Evolutionary conservation across 2,888 invertebrate genomes (phyloP), one percentile per base, ranked within the genome.

Genomic region (Acrobasis suavella): DNA sequence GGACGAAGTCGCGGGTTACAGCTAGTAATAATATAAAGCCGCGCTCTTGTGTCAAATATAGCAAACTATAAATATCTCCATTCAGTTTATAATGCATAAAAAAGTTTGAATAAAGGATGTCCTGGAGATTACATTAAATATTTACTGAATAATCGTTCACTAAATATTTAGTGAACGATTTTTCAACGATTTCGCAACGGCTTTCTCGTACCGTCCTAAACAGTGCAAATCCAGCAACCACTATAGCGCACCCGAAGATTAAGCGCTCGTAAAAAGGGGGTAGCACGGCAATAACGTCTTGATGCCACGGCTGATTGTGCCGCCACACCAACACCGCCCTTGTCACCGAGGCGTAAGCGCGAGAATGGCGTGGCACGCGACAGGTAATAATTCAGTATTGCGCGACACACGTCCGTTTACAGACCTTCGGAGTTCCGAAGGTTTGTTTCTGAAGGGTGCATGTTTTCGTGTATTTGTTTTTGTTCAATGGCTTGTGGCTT

Each of bases 181-280:
- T 32, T 32, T 7, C 32, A 46, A 46, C 46, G 46, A 14, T n/a
- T 3, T 46, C n/a, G 2, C 46, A 6, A 12, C 46, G 62, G 64
- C 56, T 49, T 37, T 67, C 32, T 62, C 72, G 73, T 73, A 54
- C 16, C 75, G 75, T 67, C 14, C 9, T 3, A 6, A 51, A 39
- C 58, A 75, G 69, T 72, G 87, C 69, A 78, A 75, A 78, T 81
- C 54, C 58, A 56, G 67, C 56, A 15, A 60, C 64, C 71, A 68
- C 72, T 70, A 72, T 70, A 71, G 62, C 81, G 80, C 7, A 83
- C 83, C 82, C 80, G 80, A 76, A 89, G 89, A 89, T 90, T 89
- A 90, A 89, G 87, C 87, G 85, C 86, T 89, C 89, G 87, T 90
- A 88, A 90, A 89, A 87, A 78, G 82, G 78, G 87, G 83, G 85